phyloP scores from a whole-genome alignment of 1,140 invertebrate genomes.

The Pogonomyrmex barbatus region DNA sequence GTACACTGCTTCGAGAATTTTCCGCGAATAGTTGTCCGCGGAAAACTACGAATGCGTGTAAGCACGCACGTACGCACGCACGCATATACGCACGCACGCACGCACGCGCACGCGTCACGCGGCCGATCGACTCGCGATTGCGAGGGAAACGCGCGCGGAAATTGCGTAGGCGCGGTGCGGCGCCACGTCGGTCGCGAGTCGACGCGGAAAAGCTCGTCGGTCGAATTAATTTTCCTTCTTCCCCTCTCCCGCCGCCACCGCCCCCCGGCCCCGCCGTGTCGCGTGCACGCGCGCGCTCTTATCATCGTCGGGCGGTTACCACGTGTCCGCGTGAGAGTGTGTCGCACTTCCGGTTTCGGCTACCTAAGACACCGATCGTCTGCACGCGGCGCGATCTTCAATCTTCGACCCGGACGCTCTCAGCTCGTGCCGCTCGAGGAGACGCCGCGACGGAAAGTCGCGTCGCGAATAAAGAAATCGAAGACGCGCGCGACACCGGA shows the following conservation, averaged over 20 bases:
- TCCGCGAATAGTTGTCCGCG: constrained; percentile 12
- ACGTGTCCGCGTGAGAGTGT: constrained; percentile 15
- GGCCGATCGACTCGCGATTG: constrained; percentile 8
- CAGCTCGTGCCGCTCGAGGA: not conserved
- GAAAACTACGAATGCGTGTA: constrained; percentile 8
- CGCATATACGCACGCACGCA: not conserved
- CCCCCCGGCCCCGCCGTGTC: not conserved
- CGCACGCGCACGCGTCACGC: not conserved
- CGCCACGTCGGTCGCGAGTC: constrained; percentile 40
- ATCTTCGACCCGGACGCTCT: not conserved
- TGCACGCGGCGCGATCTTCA: not conserved
- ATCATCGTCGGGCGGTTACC: not conserved
- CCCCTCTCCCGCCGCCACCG: not conserved
- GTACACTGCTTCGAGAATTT: not conserved
- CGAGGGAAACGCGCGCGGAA: constrained; percentile 44
- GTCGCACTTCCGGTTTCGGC: constrained; percentile 16
- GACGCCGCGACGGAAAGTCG: not conserved
- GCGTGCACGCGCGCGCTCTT: not conserved
- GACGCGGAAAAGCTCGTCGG: constrained; percentile 54
- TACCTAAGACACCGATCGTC: not conserved
- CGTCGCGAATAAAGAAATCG: not conserved
- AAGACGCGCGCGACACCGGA: not conserved
- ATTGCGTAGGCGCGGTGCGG: constrained; percentile 51
- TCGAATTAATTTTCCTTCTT: constrained; percentile 9
- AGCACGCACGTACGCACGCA: not conserved